These are phyloP conservation scores for Melipona bicolor DNA, from an alignment of 2,888 invertebrate genomes.

Conservation along the genomic window DNA sequence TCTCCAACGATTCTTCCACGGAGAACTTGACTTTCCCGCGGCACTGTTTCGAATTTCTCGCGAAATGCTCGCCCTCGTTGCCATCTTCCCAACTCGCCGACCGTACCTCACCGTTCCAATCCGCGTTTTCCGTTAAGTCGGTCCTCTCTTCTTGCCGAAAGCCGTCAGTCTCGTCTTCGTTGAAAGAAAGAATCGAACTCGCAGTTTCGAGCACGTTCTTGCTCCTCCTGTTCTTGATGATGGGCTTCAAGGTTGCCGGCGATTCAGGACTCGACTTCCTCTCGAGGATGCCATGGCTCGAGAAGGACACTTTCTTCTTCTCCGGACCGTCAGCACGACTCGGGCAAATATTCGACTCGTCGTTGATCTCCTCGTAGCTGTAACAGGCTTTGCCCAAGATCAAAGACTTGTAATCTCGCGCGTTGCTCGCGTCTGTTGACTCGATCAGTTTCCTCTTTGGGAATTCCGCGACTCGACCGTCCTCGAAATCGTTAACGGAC, in stretches of 20 bases:
- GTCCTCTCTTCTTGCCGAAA: constrained; percentile 27
- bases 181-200: constrained; percentile 18
- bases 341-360: constrained; percentile 7
- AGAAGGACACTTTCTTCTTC: constrained; percentile 73
- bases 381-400: constrained; percentile 64
- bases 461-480: constrained; percentile 64
- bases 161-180: constrained; percentile 40
- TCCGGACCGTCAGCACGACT: neutral
- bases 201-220: constrained; percentile 5
- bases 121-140: neutral
- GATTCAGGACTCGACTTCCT: neutral
- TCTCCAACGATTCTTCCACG: constrained; percentile 36
- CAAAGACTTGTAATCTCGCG: constrained; percentile 71
- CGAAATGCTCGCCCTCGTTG: constrained; percentile 7
- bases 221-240: constrained; percentile 68
- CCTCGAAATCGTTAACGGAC: constrained; percentile 65
- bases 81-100: constrained; percentile 2
- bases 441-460: constrained; percentile 63
- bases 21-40: constrained; percentile 62
- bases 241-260: constrained; percentile 59
- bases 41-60: neutral
- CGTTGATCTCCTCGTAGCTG: constrained; percentile 5
- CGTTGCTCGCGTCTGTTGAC: neutral
- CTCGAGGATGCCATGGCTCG: constrained; percentile 20
- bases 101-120: neutral